Evolutionary conservation across 1,140 invertebrate species (phyloP), one percentile per base, ranked within the genome.

Genomic region (Zaprionus davidi): DNA sequence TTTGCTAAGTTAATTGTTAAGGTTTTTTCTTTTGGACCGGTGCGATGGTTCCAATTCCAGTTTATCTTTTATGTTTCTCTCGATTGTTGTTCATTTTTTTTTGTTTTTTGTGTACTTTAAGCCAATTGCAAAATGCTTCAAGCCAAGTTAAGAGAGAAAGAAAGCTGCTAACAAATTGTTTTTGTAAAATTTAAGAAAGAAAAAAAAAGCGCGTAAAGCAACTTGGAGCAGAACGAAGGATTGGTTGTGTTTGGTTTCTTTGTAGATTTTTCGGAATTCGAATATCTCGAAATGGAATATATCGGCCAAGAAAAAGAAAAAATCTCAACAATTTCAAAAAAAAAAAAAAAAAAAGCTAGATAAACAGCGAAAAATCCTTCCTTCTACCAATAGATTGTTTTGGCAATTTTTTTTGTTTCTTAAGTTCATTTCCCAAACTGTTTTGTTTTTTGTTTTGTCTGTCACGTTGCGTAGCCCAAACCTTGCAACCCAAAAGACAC

Each of bases 11-110:
- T 81, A 66, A 84, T 90, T 93, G 92, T 92, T 92, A 92, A 93
- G 92, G 92, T 93, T 93, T 93, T 93, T 93, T 93, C 92, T 93
- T 85, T 93, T 93, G 92, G 81, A 92, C 91, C 92, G 92, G 88
- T 92, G 74, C 92, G 91, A 92, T 92, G 92, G 92, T 92, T 92
- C 91, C 92, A 92, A 90, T 76, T 49, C 49, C 75, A 53, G 80
- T 74, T 76, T 84, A 78, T 58, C 72, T 69, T 34, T 70, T 63
- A 60, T 65, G 28, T 74, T 56, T 26, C 11, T 38, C n/a, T 62
- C 20, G 46, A 56, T 71, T 55, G 59, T 62, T 78, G 67, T 34
- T 51, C 24, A 24, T 55, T 12, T 60, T 41, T 69, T 49, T 71
- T 34, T 20, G 20, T 65, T 56, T 77, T 24, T 28, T 71, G 20